Percentiles rank a stretch among this genome's conserved stretches.
Evolutionary conservation across 1,140 invertebrate species (phyloP).

Genomic region (Fopius arisanus): DNA sequence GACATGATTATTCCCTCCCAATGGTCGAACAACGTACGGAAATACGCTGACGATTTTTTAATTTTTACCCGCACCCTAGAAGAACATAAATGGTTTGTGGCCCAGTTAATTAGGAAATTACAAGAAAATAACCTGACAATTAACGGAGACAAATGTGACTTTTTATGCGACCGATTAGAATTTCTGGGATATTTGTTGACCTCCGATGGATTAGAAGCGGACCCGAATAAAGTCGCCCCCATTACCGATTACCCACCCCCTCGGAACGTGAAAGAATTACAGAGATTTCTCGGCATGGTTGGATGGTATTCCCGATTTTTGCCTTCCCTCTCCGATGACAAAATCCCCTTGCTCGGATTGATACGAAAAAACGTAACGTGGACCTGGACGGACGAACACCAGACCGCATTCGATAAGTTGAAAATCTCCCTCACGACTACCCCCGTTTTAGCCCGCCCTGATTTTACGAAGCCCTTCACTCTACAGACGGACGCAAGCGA

Average conservation of each 20-base stretch:
- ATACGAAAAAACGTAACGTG: too few species aligned
- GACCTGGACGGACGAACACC: too few species aligned
- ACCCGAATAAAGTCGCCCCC: background rate
- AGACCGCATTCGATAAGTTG: too few species aligned
- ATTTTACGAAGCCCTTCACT: background rate
- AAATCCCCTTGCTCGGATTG: too few species aligned
- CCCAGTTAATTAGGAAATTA: background rate
- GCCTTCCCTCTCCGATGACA: too few species aligned
- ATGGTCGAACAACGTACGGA: background rate
- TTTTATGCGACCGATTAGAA: background rate
- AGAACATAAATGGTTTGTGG: conserved; percentile 11
- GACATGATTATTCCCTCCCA: background rate
- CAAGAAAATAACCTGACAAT: background rate
- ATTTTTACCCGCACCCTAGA: conserved; percentile 3
- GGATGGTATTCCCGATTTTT: too few species aligned
- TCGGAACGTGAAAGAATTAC: too few species aligned
- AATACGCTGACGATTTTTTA: background rate
- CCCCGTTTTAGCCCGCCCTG: background rate
- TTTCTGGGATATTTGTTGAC: background rate
- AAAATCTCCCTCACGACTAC: too few species aligned
- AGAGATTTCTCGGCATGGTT: too few species aligned
- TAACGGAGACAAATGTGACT: background rate
- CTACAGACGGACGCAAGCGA: background rate
- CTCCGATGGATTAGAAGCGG: background rate
- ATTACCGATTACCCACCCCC: background rate